Percentiles rank a stretch among this genome's conserved stretches.
Evolutionary conservation across 2,888 invertebrate genomes (phyloP).

Genomic region (Sericinus montela): DNA sequence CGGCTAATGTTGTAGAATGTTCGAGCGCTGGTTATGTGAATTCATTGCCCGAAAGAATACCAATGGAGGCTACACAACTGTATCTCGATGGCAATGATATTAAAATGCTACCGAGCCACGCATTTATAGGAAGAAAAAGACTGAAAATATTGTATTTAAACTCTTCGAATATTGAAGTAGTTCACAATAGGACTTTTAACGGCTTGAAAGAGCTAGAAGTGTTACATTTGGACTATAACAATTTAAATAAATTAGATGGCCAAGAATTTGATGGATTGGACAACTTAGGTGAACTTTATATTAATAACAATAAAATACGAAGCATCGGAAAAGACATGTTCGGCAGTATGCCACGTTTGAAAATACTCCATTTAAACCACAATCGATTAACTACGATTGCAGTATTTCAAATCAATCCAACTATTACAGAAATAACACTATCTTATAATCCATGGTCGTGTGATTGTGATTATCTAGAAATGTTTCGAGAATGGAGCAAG

Average conservation of each 20-base stretch:
- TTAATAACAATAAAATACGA: constrained; percentile 86
- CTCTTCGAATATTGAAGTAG: constrained; percentile 86
- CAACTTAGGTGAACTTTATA: constrained; percentile 83
- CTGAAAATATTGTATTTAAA: constrained; percentile 87
- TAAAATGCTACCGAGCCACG: constrained; percentile 86
- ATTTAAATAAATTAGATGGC: constrained; percentile 83
- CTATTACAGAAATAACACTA: constrained; percentile 82
- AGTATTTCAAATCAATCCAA: constrained; percentile 84
- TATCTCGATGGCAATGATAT: constrained; percentile 92
- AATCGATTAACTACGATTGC: constrained; percentile 84
- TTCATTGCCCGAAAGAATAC: constrained; percentile 88
- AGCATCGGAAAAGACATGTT: constrained; percentile 86
- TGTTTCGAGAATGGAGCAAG: constrained; percentile 87
- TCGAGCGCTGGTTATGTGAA: constrained; percentile 84
- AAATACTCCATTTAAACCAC: constrained; percentile 84
- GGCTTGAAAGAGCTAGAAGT: constrained; percentile 88
- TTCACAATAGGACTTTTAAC: constrained; percentile 91
- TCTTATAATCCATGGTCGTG: constrained; percentile 90
- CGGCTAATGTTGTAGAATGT: constrained; percentile 92
- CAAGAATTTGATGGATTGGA: constrained; percentile 90
- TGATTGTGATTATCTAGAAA: constrained; percentile 88
- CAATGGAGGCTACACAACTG: constrained; percentile 94
- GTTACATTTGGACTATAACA: constrained; percentile 87
- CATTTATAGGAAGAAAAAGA: constrained; percentile 91
- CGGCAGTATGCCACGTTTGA: constrained; percentile 81